Base-by-base conservation (phyloP, 2,113 vertebrate genomes). In the Hippocampus guttulatus region DNA sequence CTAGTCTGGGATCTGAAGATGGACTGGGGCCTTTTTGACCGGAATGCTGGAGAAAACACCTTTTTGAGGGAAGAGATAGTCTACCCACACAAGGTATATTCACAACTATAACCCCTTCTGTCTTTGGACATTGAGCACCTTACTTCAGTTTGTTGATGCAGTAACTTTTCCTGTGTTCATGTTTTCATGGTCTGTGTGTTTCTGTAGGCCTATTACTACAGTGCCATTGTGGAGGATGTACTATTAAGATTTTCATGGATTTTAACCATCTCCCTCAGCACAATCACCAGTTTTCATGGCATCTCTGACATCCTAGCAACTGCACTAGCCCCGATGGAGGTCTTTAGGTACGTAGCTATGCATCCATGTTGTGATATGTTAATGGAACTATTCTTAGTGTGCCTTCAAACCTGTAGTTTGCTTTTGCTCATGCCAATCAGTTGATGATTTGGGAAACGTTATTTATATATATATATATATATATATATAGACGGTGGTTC, bases 1-100 rank as follows among this genome's bases (percentile, higher is more conserved):
- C 95, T 99, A 25, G 92, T 98, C 84, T 99, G 97, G 97, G 97
- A 99, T 87, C 93, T 99, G 81, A 99, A 98, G 91, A 99, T 99
- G 97, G 97, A 99, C 90, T 99, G 97, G 97, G 97, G 97, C 25
- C 92, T 99, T 78, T 98, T 99, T 78, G 97, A 99, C 88, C 95
- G 93, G 73, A 96, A 95, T 11, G 97, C 97, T 11, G 97, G 97
- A 76, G 97, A 99, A 89, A 96, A 99, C 63, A 96, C 95, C 69
- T 98, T 99, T 76, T 92, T 99, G 74, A 94, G 97, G 67, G 97
- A 99, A 91, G 97, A 98, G 91, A 99, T 98, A 20, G 97, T 99
- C 71, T 99, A 99, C 84, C 97, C 97, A 61, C 97, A 98, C 67
- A 99, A 99, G 93, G 97, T 99, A 20, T 21, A 18, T 10, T 21